phyloP scores from a whole-genome alignment of 2,888 invertebrate species.

The Onthophagus sagittarius region DNA sequence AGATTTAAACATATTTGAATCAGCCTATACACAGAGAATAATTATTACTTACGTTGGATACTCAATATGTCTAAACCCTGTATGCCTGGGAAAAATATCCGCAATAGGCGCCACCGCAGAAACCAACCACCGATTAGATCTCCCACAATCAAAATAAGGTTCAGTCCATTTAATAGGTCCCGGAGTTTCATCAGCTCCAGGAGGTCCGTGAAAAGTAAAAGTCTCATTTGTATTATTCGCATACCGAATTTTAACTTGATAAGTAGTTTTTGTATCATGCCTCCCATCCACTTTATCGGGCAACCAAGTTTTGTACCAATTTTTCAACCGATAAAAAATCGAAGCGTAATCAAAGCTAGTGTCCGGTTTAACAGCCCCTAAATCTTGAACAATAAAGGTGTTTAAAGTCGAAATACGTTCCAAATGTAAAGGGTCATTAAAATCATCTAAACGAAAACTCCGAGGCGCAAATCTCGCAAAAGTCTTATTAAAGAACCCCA shows the following conservation, averaged over 20 bases:
- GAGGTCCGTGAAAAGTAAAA: slow-evolving; percentile 93
- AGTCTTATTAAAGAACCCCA: slow-evolving; percentile 95
- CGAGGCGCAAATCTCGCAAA: slow-evolving; percentile 91
- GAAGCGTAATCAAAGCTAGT: slow-evolving; percentile 87
- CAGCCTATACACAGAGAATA: too few relatives aligned
- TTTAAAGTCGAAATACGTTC: slow-evolving; percentile 93
- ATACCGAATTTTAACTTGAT: slow-evolving; percentile 90
- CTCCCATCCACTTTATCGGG: slow-evolving; percentile 74
- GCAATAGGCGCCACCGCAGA: slow-evolving; percentile 92
- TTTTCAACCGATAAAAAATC: slow-evolving; percentile 86
- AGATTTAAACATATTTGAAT: too few relatives aligned
- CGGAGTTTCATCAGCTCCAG: slow-evolving; percentile 83
- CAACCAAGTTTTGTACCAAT: slow-evolving; percentile 90
- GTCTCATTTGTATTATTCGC: slow-evolving; percentile 94
- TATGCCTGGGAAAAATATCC: slow-evolving; percentile 92
- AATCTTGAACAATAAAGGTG: slow-evolving; percentile 81
- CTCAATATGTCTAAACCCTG: slow-evolving; percentile 88
- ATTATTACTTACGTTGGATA: slow-evolving; percentile 84
- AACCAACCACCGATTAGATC: slow-evolving; percentile 94
- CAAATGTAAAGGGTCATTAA: slow-evolving; percentile 92
- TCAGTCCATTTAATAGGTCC: slow-evolving; percentile 93
- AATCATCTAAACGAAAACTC: slow-evolving; percentile 87
- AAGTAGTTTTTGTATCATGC: slow-evolving; percentile 89
- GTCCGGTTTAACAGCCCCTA: slow-evolving; percentile 73
- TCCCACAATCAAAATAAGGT: slow-evolving; percentile 94